A percentile compares a stretch with the other conserved stretches of the same genome.
Conservation (phyloP, 2,888 invertebrate species). For the Pollenia angustigena region DNA sequence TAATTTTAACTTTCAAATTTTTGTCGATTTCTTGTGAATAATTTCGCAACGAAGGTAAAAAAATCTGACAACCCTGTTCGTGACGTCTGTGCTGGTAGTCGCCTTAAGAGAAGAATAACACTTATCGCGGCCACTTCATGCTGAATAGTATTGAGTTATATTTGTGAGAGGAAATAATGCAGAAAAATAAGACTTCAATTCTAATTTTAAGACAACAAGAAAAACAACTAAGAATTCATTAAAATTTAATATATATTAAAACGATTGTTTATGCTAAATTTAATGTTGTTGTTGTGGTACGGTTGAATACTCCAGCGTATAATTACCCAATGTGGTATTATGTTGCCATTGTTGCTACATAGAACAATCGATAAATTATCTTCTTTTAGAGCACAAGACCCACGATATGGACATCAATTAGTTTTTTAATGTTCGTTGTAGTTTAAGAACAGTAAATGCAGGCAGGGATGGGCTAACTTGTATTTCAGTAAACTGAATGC, state of each 20-base stretch:
- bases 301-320: slow-evolving; percentile 11
- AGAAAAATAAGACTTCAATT: slow-evolving; percentile 54
- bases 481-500: too few species aligned
- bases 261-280: slow-evolving; percentile 21
- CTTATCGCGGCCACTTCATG: not conserved
- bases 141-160: not conserved
- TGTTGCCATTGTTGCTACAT: slow-evolving; percentile 34
- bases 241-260: slow-evolving; percentile 25
- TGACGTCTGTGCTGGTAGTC: not conserved
- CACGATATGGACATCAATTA: not conserved
- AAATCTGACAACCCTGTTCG: too few species aligned
- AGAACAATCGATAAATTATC: not conserved
- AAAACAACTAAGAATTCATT: slow-evolving; percentile 26
- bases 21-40: too few species aligned
- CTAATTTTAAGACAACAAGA: slow-evolving; percentile 38
- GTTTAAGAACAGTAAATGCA: too few species aligned
- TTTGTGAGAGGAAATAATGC: slow-evolving; percentile 40
- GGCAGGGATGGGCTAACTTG: too few species aligned
- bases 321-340: not conserved
- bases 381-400: not conserved
- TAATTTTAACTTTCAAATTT: too few species aligned
- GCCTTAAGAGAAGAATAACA: not conserved
- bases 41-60: too few species aligned
- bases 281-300: slow-evolving; percentile 15
- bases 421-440: not conserved